A percentile compares a stretch with the other conserved stretches of the same genome.
phyloP scores from a whole-genome alignment of 2,888 invertebrate species.

The Hypomecis atomaria region DNA sequence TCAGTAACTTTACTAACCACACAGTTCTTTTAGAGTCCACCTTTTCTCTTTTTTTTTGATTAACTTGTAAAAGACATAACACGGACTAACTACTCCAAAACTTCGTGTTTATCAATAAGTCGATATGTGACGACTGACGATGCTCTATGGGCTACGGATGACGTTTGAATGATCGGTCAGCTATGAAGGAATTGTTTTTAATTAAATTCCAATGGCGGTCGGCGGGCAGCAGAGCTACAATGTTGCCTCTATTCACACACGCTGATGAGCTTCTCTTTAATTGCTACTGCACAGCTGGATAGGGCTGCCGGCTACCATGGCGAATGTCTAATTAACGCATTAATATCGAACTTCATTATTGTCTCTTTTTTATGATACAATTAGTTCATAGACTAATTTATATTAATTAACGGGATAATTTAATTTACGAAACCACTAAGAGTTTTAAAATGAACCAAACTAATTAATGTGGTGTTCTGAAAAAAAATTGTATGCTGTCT shows the following conservation, averaged over 20 bases:
- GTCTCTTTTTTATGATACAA: not conserved
- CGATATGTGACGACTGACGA: too few species aligned
- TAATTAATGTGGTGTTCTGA: not conserved
- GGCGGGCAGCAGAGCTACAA: conserved; percentile 62
- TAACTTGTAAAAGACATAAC: too few species aligned
- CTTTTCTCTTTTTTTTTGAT: too few species aligned
- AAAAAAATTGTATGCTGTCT: too few species aligned
- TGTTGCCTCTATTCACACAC: conserved; percentile 71
- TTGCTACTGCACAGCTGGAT: conserved; percentile 58
- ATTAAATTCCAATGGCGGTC: conserved; percentile 67
- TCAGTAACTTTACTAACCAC: too few species aligned
- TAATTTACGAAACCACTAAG: not conserved
- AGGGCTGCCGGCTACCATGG: conserved; percentile 56
- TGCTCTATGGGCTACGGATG: too few species aligned
- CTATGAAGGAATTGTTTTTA: conserved; percentile 63
- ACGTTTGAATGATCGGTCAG: conserved; percentile 42
- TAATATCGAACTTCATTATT: not conserved
- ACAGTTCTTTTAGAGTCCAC: too few species aligned
- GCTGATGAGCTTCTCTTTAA: conserved; percentile 74
- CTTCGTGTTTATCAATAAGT: too few species aligned
- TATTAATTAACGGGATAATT: not conserved
- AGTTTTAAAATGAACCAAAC: not conserved
- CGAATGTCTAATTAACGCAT: conserved; percentile 3
- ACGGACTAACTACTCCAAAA: too few species aligned
- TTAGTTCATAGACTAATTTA: not conserved